Evolutionary conservation across 2,797 vertebrate genomes (phyloP).

Genomic region (Sebastes matsubarae): DNA sequence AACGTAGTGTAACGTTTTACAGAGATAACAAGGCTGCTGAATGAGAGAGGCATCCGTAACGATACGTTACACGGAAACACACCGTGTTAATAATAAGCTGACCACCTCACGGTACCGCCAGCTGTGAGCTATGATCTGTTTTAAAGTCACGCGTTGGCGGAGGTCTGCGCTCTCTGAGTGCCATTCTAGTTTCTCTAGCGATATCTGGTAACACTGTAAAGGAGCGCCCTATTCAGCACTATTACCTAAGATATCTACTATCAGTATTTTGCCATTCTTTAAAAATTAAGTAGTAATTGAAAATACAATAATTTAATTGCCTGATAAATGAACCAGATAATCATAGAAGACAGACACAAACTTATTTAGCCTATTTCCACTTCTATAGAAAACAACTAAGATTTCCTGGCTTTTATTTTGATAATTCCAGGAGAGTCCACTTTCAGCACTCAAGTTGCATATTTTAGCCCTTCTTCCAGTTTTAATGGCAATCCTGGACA

Average conservation of each 20-base stretch:
- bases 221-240: not conserved
- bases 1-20: too few species aligned
- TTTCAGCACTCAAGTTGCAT: not conserved
- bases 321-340: not conserved
- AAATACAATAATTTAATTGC: not conserved
- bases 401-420: not conserved
- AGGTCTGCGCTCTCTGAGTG: too few species aligned
- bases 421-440: not conserved
- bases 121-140: too few species aligned
- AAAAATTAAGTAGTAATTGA: not conserved
- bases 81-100: too few species aligned
- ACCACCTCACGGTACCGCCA: too few species aligned
- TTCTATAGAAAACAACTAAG: not conserved
- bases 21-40: too few species aligned
- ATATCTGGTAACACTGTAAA: not conserved
- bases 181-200: too few species aligned
- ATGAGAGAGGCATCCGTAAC: too few species aligned
- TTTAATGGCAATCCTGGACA: not conserved
- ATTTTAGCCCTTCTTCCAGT: not conserved
- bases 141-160: too few species aligned
- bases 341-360: not conserved
- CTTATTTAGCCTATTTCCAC: not conserved
- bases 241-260: not conserved
- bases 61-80: too few species aligned
- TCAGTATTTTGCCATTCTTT: not conserved